Conservation (phyloP, 2,888 invertebrate species). For the Ichneumon xanthorius region DNA sequence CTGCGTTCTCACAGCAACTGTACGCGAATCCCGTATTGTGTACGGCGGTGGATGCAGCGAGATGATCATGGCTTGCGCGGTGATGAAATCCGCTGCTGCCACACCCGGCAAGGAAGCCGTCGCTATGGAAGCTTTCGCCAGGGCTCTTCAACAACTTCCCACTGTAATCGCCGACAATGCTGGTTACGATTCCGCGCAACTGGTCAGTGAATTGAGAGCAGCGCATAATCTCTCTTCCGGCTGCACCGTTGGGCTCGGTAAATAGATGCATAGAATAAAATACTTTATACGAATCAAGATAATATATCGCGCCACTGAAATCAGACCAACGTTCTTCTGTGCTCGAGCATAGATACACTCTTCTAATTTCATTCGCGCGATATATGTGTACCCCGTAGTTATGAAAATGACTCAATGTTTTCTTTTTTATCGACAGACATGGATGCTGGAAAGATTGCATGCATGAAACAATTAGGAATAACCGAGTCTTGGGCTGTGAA, state of each 20-base stretch:
- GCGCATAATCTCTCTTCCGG: constrained; percentile 93
- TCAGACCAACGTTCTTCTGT: background rate
- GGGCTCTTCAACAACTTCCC: constrained; percentile 95
- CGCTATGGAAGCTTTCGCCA: constrained; percentile 98
- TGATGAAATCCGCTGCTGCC: constrained; percentile 92
- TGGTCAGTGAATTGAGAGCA: constrained; percentile 96
- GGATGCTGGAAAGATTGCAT: constrained; percentile 94
- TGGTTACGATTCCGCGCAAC: constrained; percentile 98
- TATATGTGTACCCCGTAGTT: constrained; percentile 30
- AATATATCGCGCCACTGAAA: background rate
- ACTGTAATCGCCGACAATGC: constrained; percentile 99
- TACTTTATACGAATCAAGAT: background rate
- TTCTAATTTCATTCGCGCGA: background rate
- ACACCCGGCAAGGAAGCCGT: constrained; percentile 99
- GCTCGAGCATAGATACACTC: background rate
- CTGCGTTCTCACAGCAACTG: constrained; percentile 98
- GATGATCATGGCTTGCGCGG: constrained; percentile 98
- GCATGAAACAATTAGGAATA: constrained; percentile 96
- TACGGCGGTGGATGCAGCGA: constrained; percentile 98
- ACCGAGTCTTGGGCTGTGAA: constrained; percentile 99
- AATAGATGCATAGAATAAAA: constrained; percentile 75
- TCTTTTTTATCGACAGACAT: constrained; percentile 88
- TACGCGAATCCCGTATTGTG: constrained; percentile 96
- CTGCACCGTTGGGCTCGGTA: constrained; percentile 91
- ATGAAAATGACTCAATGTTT: constrained; percentile 68